These are phyloP conservation scores for Kryptolebias ocellatus DNA, from an alignment of 2,797 vertebrate species.

Conservation along the genomic window DNA sequence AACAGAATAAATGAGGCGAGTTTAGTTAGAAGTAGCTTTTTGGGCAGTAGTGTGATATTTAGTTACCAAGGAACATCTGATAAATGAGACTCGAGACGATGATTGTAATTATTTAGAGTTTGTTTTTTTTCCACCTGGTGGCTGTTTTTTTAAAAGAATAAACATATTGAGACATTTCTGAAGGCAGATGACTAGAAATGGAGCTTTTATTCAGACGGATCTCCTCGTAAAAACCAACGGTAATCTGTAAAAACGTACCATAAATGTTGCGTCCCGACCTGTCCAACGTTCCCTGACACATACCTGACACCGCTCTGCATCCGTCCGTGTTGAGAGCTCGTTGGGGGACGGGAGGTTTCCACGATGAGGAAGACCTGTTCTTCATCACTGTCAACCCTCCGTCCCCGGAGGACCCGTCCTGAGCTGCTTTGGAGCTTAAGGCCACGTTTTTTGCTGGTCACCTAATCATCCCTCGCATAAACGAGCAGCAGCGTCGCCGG, in stretches of 20 bases:
- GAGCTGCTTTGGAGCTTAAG: slow-evolving; percentile 69
- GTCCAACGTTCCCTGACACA: slow-evolving; percentile 70
- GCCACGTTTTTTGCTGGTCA: slow-evolving; percentile 65
- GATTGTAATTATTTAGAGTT: too few species aligned
- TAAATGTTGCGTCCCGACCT: slow-evolving; percentile 64
- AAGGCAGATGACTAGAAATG: too few species aligned
- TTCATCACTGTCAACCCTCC: slow-evolving; percentile 77
- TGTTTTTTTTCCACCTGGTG: too few species aligned
- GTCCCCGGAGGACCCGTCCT: slow-evolving; percentile 70
- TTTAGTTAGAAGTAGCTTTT: too few species aligned
- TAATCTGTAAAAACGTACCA: slow-evolving; percentile 68
- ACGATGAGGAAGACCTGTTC: slow-evolving; percentile 78
- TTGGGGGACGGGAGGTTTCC: slow-evolving; percentile 73
- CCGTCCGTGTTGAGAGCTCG: slow-evolving; percentile 73
- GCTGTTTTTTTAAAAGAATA: too few species aligned
- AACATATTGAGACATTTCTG: too few species aligned
- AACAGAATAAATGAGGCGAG: too few species aligned
- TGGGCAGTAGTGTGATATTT: too few species aligned
- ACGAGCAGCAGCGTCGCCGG: slow-evolving; percentile 75
- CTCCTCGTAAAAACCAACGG: slow-evolving; percentile 54
- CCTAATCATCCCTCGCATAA: slow-evolving; percentile 68
- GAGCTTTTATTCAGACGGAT: slow-evolving; percentile 43
- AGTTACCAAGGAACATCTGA: too few species aligned
- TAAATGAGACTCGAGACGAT: too few species aligned
- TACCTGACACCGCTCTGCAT: slow-evolving; percentile 76